A percentile compares a stretch with the other conserved stretches of the same genome.
These are phyloP conservation scores for Polypterus bichir DNA, from an alignment of 2,113 vertebrate species.

Conservation along the genomic window DNA sequence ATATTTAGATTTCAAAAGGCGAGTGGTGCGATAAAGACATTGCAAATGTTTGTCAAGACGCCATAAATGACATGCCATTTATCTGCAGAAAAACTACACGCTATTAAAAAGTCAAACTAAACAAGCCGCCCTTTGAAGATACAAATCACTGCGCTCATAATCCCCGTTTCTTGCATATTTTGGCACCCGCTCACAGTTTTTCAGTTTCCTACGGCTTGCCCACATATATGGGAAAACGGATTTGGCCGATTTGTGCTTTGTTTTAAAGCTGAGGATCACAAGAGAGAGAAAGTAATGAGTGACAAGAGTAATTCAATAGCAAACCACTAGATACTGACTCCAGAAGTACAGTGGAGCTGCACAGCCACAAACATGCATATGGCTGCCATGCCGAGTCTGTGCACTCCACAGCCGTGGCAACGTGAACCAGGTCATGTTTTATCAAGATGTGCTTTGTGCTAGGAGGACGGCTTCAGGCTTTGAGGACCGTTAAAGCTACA, in stretches of 20 bases:
- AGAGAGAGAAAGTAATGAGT: slow-evolving; percentile 14
- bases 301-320: slow-evolving; percentile 22
- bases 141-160: slow-evolving; percentile 23
- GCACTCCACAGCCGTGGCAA: slow-evolving; percentile 23
- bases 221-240: slow-evolving; percentile 14
- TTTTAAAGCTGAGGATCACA: slow-evolving; percentile 13
- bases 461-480: slow-evolving; percentile 29
- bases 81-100: slow-evolving; percentile 29
- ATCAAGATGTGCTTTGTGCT: slow-evolving; percentile 33
- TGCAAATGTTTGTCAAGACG: slow-evolving; percentile 20
- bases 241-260: slow-evolving; percentile 14
- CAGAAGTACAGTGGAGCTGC: slow-evolving; percentile 2
- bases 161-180: slow-evolving; percentile 9
- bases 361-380: slow-evolving; percentile 23
- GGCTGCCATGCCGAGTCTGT: slow-evolving; percentile 24
- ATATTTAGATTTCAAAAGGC: slow-evolving; percentile 26
- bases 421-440: slow-evolving; percentile 16
- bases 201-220: slow-evolving; percentile 12
- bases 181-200: slow-evolving; percentile 7
- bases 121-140: slow-evolving; percentile 22
- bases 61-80: slow-evolving; percentile 20
- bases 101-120: slow-evolving; percentile 25
- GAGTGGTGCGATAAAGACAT: slow-evolving; percentile 16
- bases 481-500: slow-evolving; percentile 21
- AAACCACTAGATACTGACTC: slow-evolving; percentile 19